Evolutionary conservation across 2,113 vertebrate species (phyloP).

Genomic region (Hippocampus zosterae): DNA sequence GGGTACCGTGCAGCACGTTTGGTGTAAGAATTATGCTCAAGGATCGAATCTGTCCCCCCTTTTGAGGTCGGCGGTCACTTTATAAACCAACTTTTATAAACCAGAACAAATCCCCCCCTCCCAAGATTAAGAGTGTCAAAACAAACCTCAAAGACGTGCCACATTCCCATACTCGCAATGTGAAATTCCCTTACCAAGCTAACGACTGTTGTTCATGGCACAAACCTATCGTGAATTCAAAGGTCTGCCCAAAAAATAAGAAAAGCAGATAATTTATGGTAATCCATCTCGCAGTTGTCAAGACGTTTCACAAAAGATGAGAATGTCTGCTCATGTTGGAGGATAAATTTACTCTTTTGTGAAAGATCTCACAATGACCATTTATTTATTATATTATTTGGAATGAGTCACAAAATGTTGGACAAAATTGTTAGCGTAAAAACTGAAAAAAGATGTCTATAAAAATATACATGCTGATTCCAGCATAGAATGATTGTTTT

Average conservation of each 20-base stretch:
- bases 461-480: background rate
- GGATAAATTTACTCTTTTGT: background rate
- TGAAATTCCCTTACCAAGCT: background rate
- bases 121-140: background rate
- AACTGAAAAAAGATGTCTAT: background rate
- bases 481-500: background rate
- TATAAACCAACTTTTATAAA: background rate
- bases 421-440: background rate
- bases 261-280: background rate
- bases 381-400: background rate
- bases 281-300: background rate
- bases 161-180: background rate
- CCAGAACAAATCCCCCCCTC: background rate
- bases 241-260: slow-evolving; percentile 3
- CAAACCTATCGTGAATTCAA: background rate
- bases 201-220: background rate
- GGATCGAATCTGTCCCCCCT: background rate
- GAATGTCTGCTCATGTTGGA: background rate
- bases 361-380: background rate
- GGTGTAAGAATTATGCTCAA: background rate
- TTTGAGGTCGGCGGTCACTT: background rate
- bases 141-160: background rate
- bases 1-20: background rate
- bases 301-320: slow-evolving; percentile 4
- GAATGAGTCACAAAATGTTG: background rate